Evolutionary conservation across 2,888 invertebrate species (phyloP), one percentile per base, ranked within the genome.

Genomic region (Liposcelis brunnea): DNA sequence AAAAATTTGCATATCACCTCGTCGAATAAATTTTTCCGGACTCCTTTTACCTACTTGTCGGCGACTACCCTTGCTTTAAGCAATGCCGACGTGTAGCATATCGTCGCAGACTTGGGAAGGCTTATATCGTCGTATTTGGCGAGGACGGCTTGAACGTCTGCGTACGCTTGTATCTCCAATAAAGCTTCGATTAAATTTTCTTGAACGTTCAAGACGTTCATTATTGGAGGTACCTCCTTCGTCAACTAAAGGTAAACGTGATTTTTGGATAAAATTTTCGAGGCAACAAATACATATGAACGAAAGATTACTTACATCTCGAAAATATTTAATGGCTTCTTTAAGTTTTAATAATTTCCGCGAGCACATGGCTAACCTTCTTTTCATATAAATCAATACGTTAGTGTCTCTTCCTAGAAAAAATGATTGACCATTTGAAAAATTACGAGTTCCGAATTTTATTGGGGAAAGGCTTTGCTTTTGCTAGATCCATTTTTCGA

Each of bases 281-380:
- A 35, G 37, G 46, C 2, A 19, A 18, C 7, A 33, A 47, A 47
- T 16, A 44, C 16, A 33, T 21, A 5, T 42, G 15, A 8, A 12
- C 18, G 14, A 1, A 8, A 38, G 10, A 34, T 42, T 26, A 58
- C 65, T 59, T 59, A 74, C 70, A 69, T 97, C 95, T 58, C 94
- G 75, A 71, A 95, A 94, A 74, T 91, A 83, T 63, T 97, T 93
- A 19, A 93, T 83, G 1, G 94, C 90, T 66, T 95, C 95, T 63
- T 91, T 86, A 51, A 94, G 69, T 56, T 90, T 83, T 10, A 94
- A 93, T 47, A 95, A 69, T 58, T 93, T 90, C 47, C 95, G 73
- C 31, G 91, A 87, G 67, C 94, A 95, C 94, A 95, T 94, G n/a
- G 94, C 97, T 49, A 93, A 65, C 50, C 97, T 73, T 46, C 95